These are phyloP conservation scores for Merodon equestris DNA, from an alignment of 2,888 invertebrate species.

Conservation along the genomic window DNA sequence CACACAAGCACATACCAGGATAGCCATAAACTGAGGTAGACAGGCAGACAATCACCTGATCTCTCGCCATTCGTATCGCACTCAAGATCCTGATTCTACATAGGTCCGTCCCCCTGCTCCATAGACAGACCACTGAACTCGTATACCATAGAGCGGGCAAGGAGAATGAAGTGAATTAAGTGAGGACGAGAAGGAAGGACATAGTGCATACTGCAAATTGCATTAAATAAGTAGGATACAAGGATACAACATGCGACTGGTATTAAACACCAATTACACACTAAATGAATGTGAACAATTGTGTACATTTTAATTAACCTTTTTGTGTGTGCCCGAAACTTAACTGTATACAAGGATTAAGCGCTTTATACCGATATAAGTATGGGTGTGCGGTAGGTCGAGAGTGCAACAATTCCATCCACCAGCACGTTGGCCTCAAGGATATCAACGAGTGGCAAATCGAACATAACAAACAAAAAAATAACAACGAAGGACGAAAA, in stretches of 20 bases:
- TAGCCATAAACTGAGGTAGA: conserved; percentile 10
- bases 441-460: conserved; percentile 29
- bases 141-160: too few species aligned
- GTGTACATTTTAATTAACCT: conserved; percentile 67
- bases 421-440: conserved; percentile 4
- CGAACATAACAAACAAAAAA: conserved; percentile 21
- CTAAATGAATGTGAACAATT: conserved; percentile 64
- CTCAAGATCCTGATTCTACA: too few species aligned
- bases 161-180: too few species aligned
- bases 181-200: too few species aligned
- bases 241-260: conserved; percentile 57
- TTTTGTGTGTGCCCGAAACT: conserved; percentile 52
- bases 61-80: conserved; percentile 31
- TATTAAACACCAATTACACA: conserved; percentile 66
- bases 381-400: background rate
- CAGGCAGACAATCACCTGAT: conserved; percentile 39
- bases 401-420: background rate
- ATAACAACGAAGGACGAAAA: too few species aligned
- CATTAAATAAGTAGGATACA: conserved; percentile 62
- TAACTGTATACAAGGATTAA: conserved; percentile 57
- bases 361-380: conserved; percentile 39
- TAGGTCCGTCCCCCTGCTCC: too few species aligned
- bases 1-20: background rate
- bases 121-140: too few species aligned
- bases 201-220: conserved; percentile 29